Percentiles rank a stretch among this genome's conserved stretches.
phyloP scores from a whole-genome alignment of 2,113 vertebrate species.

The Tyto alba region DNA sequence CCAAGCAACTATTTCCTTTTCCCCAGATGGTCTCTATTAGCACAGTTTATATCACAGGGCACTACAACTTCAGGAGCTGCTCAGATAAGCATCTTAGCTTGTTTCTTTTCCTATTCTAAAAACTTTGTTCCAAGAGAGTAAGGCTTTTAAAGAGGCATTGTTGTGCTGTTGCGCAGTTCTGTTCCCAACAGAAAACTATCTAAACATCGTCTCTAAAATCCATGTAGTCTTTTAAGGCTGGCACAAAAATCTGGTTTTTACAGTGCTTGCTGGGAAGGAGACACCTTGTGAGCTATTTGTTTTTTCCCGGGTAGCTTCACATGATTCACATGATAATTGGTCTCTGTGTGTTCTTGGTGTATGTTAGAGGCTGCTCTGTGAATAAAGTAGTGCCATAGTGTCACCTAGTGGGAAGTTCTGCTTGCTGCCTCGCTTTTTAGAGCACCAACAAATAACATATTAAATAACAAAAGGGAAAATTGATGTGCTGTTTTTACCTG shows the following conservation, averaged over 20 bases:
- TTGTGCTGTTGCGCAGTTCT: background rate
- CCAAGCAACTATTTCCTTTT: background rate
- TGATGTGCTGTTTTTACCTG: background rate
- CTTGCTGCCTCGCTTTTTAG: background rate
- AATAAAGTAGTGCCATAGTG: background rate
- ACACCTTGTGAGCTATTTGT: background rate
- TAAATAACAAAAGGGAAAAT: background rate
- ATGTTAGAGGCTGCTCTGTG: background rate
- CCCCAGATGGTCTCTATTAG: background rate
- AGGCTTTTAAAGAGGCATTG: background rate
- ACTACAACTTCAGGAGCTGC: background rate
- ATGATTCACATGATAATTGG: fast-evolving
- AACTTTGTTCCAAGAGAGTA: background rate
- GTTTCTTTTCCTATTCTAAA: background rate
- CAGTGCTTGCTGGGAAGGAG: background rate
- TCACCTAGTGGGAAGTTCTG: slow-evolving; percentile 25
- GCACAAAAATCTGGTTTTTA: background rate
- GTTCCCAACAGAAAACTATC: background rate
- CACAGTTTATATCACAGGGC: background rate
- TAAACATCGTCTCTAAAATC: background rate
- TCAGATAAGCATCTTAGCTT: background rate
- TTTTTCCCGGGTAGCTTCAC: background rate
- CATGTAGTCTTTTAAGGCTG: background rate
- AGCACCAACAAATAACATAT: background rate
- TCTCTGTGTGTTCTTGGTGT: background rate